Base-by-base conservation (phyloP, 2,888 invertebrate species). In the Conus canariensis region DNA sequence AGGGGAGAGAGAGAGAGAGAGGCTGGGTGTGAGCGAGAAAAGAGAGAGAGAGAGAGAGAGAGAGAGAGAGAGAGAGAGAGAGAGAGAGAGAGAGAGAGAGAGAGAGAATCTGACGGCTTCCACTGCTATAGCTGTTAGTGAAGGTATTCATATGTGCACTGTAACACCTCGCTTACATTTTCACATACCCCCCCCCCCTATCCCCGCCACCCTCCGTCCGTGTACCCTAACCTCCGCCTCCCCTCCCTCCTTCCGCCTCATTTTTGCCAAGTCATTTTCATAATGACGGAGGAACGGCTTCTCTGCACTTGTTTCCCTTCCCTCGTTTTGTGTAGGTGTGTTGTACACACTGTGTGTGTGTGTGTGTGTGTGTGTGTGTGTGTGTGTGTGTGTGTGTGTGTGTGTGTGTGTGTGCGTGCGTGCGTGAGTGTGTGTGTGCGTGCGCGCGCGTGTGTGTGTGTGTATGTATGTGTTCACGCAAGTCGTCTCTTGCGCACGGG, bases 1-100 rank as follows among this genome's bases (percentile, higher is more conserved):
- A 5, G 70, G 6, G 3, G 22, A n/a, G 16, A 12, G 30, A 30
- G 30, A 9, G 77, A 77, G 77, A 77, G 77, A 30, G 77, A 8
- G 77, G 25, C 25, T 25, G 77, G 9, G 30, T 16, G 77, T 16
- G 77, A 30, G 77, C 9, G 77, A 77, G 25, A 77, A 16, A 19
- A n/a, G 6, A 19, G n/a, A n/a, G n/a, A n/a, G n/a, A 74, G 70
- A 74, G 70, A 74, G 70, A 19, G 70, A 74, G 70, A 74, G 70
- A 74, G 70, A 74, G 70, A 74, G 70, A 14, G 70, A 74, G 70
- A 74, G 70, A 19, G 70, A 74, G 70, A 74, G 70, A 74, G 70
- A 74, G 70, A 74, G 70, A 70, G 70, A 74, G 70, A 74, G 70
- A 74, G 70, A 74, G 70, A 74, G 70, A 74, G 70, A 74, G 70